These are phyloP conservation scores for Sitodiplosis mosellana DNA, from an alignment of 1,140 invertebrate genomes.

Conservation along the genomic window DNA sequence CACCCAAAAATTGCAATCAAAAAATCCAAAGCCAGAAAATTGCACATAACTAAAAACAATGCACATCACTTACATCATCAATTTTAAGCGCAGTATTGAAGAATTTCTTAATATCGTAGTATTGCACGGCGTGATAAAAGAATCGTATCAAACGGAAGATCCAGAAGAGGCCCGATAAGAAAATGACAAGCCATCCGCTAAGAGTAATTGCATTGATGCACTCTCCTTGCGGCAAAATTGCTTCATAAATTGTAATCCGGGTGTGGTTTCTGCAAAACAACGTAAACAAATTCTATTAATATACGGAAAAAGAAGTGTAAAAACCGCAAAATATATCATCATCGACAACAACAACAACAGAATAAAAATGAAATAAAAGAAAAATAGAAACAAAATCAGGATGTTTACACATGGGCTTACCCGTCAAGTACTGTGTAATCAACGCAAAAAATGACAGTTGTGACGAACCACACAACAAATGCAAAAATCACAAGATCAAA, in stretches of 20 bases:
- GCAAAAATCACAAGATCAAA: conserved; percentile 78
- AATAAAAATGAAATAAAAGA: no score
- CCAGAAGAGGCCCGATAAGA: conserved; percentile 60
- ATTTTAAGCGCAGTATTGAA: conserved; percentile 74
- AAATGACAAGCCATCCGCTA: conserved; percentile 38
- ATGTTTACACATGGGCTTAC: no score
- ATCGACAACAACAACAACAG: no score
- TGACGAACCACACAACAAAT: conserved; percentile 79
- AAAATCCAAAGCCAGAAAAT: no score
- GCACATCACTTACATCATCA: conserved; percentile 45
- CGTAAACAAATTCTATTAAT: not conserved
- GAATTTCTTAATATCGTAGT: conserved; percentile 84
- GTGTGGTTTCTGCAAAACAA: conserved; percentile 13
- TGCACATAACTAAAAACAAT: no score
- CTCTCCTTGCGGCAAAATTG: conserved; percentile 33
- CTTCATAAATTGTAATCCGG: conserved; percentile 47
- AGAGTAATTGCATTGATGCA: conserved; percentile 35
- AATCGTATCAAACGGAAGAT: conserved; percentile 56
- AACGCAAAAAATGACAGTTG: conserved; percentile 75
- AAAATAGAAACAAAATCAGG: no score
- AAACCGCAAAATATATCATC: no score
- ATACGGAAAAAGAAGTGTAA: not conserved
- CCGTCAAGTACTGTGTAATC: conserved; percentile 76
- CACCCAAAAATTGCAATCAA: no score
- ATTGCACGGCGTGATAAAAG: conserved; percentile 66